A percentile compares a stretch with the other conserved stretches of the same genome.
phyloP scores from a whole-genome alignment of 2,797 vertebrate genomes.

The Chloroceryle amazona region DNA sequence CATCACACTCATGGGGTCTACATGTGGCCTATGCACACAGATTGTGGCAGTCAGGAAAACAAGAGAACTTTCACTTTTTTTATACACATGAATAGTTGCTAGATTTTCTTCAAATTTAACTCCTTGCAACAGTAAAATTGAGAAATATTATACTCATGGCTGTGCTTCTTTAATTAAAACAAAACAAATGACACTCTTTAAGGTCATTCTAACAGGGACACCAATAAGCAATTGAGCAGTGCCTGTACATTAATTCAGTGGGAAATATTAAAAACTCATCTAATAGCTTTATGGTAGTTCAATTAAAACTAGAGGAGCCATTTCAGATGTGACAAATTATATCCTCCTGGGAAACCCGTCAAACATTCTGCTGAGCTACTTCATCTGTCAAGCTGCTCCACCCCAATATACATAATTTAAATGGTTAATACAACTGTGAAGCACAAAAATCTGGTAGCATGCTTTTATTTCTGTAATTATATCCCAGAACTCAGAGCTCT shows the following conservation, averaged over 20 bases:
- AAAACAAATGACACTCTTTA: background rate
- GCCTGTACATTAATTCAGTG: background rate
- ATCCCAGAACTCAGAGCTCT: background rate
- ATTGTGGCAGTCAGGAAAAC: rapidly evolving
- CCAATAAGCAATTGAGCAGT: background rate
- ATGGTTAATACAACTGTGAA: background rate
- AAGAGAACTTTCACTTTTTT: background rate
- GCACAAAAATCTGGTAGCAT: background rate
- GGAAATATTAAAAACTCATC: background rate
- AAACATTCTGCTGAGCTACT: background rate
- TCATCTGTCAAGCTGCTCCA: background rate
- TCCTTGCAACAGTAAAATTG: background rate
- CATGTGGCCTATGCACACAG: background rate
- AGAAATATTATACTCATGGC: background rate
- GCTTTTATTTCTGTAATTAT: background rate
- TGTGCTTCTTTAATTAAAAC: background rate
- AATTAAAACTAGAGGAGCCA: background rate
- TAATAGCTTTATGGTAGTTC: background rate
- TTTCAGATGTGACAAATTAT: background rate
- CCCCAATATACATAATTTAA: background rate
- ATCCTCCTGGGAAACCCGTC: background rate
- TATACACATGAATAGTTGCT: background rate
- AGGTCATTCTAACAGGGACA: background rate
- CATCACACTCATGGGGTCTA: background rate
- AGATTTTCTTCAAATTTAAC: background rate